Evolutionary conservation across 2,888 invertebrate species (phyloP), one percentile per base, ranked within the genome.

Genomic region (Pollenia griseotomentosa): DNA sequence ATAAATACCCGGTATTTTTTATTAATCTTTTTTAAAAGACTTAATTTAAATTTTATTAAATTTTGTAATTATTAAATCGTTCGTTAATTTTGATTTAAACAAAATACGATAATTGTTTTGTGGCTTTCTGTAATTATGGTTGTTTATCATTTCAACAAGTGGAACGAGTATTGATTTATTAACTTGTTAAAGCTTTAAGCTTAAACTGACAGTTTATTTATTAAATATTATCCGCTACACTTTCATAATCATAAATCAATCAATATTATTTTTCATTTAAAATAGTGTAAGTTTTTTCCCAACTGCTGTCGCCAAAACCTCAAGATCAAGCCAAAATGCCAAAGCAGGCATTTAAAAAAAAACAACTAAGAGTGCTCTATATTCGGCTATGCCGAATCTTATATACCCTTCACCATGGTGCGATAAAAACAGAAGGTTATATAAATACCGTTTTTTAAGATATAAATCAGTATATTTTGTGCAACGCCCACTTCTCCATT

Each of bases 11-110:
- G 33, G 33, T 33, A 6, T 33, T 33, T 33, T 33, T 33, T 1
- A 33, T 33, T 33, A 4, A 33, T 33, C 33, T 33, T 33, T 6
- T 33, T 33, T 6, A 33, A 33, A 33, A 33, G 33, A 6, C 6
- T 33, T 6, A 6, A 33, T 33, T 33, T 5, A 33, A 33, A 33
- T 33, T 33, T 33, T 33, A 4, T 33, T 33, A 33, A 55, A 5
- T 44, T 44, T 73, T 48, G n/a, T 59, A 75, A 75, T 75, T 23
- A 75, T 75, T 23, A 33, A 61, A 51, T 51, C 63, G 40, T 33
- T n/a, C 33, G 14, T 33, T 33, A 5, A 33, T 33, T 33, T 33
- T 33, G 33, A 33, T 53, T 75, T 75, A 23, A 75, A 63, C 48
- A 75, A 59, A 46, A 63, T 40, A 33, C 51, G 14, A n/a, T 74